Evolutionary conservation across 2,113 vertebrate genomes (phyloP).

Genomic region (Paracanthobrama guichenoti): DNA sequence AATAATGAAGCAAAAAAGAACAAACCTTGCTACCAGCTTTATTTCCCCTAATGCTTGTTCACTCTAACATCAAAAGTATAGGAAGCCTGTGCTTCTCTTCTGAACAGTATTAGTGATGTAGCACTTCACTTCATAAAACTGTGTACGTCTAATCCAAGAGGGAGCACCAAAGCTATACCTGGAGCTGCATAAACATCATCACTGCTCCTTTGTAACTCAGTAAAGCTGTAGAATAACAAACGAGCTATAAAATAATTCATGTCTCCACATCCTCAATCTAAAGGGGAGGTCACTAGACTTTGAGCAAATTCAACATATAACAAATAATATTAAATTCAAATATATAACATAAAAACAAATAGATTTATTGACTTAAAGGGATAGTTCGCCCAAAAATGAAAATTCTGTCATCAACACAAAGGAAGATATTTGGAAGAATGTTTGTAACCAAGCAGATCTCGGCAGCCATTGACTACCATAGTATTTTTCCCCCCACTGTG

Average conservation of each 20-base stretch:
- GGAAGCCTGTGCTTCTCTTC: background rate
- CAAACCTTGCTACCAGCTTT: conserved; percentile 17
- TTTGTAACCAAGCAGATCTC: too few species aligned
- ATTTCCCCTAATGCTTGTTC: conserved; percentile 27
- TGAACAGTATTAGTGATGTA: background rate
- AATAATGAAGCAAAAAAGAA: conserved; percentile 21
- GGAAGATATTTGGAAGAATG: too few species aligned
- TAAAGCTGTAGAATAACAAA: background rate
- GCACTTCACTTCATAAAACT: background rate
- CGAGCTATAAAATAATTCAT: background rate
- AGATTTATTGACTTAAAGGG: too few species aligned
- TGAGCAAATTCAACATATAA: too few species aligned
- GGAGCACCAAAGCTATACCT: background rate
- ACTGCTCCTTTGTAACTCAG: background rate
- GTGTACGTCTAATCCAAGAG: background rate
- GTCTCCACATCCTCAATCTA: background rate
- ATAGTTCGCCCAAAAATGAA: too few species aligned
- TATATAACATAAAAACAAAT: too few species aligned
- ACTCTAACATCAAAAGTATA: conserved; percentile 8
- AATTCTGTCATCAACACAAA: too few species aligned
- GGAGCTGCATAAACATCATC: background rate
- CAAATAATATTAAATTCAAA: too few species aligned
- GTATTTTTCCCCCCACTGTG: too few species aligned
- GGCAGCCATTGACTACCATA: too few species aligned
- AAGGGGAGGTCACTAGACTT: too few species aligned